These are phyloP conservation scores for Antitype chi DNA, from an alignment of 2,888 invertebrate species.

Conservation along the genomic window DNA sequence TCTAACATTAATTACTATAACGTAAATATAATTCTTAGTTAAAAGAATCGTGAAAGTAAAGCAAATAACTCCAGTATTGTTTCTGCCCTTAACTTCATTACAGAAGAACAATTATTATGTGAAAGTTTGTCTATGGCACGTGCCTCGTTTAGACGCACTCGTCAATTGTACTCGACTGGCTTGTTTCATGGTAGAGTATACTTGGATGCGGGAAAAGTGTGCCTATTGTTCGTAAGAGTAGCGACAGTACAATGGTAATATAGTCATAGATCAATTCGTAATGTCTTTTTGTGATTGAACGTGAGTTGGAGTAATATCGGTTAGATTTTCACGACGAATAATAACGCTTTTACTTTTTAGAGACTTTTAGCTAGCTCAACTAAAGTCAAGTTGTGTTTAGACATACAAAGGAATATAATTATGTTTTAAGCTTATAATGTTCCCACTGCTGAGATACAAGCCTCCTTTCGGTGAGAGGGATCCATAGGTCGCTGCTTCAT, in stretches of 20 bases:
- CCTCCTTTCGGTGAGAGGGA: too few relatives aligned
- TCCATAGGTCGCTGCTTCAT: too few relatives aligned
- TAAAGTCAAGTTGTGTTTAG: background rate
- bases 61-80: slow-evolving; percentile 48
- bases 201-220: slow-evolving; percentile 53
- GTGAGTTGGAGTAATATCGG: background rate
- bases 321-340: slow-evolving; percentile 3
- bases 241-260: slow-evolving; percentile 40
- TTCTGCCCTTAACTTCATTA: slow-evolving; percentile 47
- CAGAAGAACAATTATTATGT: slow-evolving; percentile 54
- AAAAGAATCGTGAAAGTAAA: slow-evolving; percentile 46
- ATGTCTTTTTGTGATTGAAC: slow-evolving; percentile 32
- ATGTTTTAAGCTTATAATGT: too few relatives aligned
- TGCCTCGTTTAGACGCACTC: slow-evolving; percentile 56
- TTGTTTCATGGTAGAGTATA: slow-evolving; percentile 57
- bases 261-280: slow-evolving; percentile 39
- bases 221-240: slow-evolving; percentile 54
- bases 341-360: background rate
- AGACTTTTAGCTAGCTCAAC: background rate
- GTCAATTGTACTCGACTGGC: slow-evolving; percentile 51
- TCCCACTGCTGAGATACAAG: too few relatives aligned
- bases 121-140: slow-evolving; percentile 49
- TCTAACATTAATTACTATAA: background rate
- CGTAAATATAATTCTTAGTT: background rate
- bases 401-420: background rate